A percentile compares a stretch with the other conserved stretches of the same genome.
These are phyloP conservation scores for Anastrepha ludens DNA, from an alignment of 1,140 invertebrate genomes.

Conservation along the genomic window DNA sequence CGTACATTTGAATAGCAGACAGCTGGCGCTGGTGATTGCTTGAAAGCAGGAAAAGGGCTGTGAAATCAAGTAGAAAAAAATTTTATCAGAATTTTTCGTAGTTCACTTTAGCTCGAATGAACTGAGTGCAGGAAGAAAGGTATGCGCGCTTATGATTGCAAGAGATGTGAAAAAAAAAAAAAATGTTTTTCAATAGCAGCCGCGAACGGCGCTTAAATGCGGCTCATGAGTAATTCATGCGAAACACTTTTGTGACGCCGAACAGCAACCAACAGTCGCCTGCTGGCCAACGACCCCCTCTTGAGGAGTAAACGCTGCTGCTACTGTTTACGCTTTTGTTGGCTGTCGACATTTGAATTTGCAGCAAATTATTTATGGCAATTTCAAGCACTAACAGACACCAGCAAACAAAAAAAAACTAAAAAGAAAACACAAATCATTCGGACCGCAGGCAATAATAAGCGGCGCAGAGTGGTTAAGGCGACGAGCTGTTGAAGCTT, in stretches of 20 bases:
- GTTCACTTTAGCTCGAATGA: too few species aligned
- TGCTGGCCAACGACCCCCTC: not conserved
- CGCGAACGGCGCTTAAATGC: not conserved
- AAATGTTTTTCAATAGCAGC: not conserved
- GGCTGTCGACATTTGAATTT: conserved; percentile 17
- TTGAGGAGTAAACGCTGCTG: too few species aligned
- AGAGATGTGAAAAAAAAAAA: not conserved
- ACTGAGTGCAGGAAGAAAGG: too few species aligned
- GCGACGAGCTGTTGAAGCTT: not conserved
- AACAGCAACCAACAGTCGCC: not conserved
- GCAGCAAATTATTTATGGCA: conserved; percentile 27
- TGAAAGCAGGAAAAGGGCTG: too few species aligned
- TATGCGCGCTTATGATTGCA: not conserved
- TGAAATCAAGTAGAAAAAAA: too few species aligned
- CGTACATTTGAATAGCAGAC: too few species aligned
- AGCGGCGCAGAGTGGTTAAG: not conserved
- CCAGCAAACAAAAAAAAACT: not conserved
- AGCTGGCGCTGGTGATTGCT: too few species aligned
- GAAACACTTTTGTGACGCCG: conserved; percentile 16
- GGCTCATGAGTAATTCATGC: conserved; percentile 45
- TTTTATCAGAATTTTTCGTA: too few species aligned
- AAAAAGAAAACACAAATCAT: not conserved
- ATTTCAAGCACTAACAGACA: conserved; percentile 10
- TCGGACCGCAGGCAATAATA: not conserved
- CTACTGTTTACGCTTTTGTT: not conserved